Conservation (phyloP, 1,140 invertebrate species). For the Pteromalus puparum region DNA sequence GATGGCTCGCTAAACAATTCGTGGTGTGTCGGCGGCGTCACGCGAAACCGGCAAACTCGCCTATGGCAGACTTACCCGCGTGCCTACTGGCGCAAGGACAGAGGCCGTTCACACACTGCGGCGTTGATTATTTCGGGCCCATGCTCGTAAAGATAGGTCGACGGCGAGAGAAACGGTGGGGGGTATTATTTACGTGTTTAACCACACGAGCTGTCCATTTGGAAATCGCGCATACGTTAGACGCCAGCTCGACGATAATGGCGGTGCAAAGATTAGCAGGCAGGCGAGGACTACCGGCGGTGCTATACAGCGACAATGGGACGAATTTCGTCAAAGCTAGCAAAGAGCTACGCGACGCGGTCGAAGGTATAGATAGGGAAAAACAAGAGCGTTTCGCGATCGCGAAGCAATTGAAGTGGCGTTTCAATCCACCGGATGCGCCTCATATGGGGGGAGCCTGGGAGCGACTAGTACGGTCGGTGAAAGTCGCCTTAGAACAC, state of each 20-base stretch:
- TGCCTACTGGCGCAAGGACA: not conserved
- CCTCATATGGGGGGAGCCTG: conserved; percentile 15
- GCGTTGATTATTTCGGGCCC: conserved; percentile 18
- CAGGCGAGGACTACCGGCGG: conserved; percentile 42
- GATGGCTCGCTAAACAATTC: not conserved
- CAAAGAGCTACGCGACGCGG: not conserved
- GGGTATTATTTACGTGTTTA: conserved; percentile 27
- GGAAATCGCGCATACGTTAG: conserved; percentile 46
- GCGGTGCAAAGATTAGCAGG: conserved; percentile 24
- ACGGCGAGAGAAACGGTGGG: conserved; percentile 19
- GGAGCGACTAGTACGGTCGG: not conserved
- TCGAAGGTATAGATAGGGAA: not conserved
- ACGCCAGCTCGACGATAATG: conserved; percentile 41
- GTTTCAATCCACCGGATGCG: not conserved
- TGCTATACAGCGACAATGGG: conserved; percentile 55
- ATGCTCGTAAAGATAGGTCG: conserved; percentile 17
- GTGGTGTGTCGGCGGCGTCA: not conserved
- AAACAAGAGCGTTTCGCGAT: not conserved
- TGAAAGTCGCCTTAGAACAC: not conserved
- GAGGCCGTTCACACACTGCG: conserved; percentile 2
- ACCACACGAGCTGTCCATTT: conserved; percentile 47
- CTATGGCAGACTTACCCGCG: conserved; percentile 3
- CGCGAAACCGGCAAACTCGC: not conserved
- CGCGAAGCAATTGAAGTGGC: not conserved
- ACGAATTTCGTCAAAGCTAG: conserved; percentile 60